Evolutionary conservation across 2,888 invertebrate genomes (phyloP).

Genomic region (Xylophagus ater): DNA sequence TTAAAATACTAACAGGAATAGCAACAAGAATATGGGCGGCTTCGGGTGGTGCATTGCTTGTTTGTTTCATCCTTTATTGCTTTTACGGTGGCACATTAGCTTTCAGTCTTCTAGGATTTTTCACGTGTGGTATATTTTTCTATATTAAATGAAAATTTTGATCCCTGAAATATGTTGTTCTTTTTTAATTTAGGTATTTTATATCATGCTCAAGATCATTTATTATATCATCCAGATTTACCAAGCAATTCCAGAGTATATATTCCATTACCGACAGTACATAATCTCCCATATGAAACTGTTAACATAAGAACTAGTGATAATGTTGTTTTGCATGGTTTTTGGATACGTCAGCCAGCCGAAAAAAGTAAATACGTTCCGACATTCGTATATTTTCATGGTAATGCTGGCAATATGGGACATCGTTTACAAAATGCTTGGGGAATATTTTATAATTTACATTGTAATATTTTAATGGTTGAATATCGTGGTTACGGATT

Average conservation of each 20-base stretch:
- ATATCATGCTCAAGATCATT: constrained; percentile 74
- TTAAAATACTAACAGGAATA: constrained; percentile 17
- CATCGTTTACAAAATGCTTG: constrained; percentile 83
- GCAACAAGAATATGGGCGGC: constrained; percentile 53
- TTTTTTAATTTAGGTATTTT: constrained; percentile 56
- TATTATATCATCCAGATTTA: constrained; percentile 81
- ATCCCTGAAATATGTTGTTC: constrained; percentile 3
- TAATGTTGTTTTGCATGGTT: constrained; percentile 68
- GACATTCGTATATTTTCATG: constrained; percentile 85
- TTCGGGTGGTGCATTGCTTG: constrained; percentile 58
- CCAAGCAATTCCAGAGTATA: constrained; percentile 81
- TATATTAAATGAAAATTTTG: background rate
- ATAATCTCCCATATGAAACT: constrained; percentile 79
- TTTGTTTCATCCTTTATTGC: constrained; percentile 70
- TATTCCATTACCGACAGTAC: constrained; percentile 76
- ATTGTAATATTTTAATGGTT: constrained; percentile 81
- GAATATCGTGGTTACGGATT: constrained; percentile 93
- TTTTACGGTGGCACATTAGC: constrained; percentile 68
- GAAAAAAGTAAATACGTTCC: constrained; percentile 58
- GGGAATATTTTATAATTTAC: constrained; percentile 68
- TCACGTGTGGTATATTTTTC: constrained; percentile 53
- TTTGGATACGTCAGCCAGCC: constrained; percentile 64
- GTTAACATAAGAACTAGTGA: constrained; percentile 63
- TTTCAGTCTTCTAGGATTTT: constrained; percentile 54
- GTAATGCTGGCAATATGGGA: constrained; percentile 95